Base-by-base conservation (phyloP, 2,113 vertebrate species). In the Atlantisia rogersi region DNA sequence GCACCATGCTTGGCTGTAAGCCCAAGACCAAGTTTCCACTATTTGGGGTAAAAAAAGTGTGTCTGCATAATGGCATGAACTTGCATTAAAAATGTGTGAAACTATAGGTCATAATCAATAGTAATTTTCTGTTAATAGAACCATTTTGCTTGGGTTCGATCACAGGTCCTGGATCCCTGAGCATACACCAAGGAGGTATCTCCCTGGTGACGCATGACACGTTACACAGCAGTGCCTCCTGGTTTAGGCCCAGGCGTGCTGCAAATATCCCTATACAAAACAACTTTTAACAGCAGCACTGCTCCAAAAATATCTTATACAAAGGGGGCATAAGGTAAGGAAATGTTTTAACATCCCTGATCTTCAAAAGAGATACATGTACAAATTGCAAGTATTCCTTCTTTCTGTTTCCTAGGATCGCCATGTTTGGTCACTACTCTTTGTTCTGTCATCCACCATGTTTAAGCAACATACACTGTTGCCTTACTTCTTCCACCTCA, bases 141-240 rank as follows among this genome's bases (percentile, higher is more conserved):
- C 16, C 1, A 0, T n/a, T 86, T 79, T 17, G 2, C 18, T 46
- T 37, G 46, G 10, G 19, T 70, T 89, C 55, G 44, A 39, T 56
- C 15, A 59, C 12, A 63, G 42, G 4, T 55, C 12, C 0, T 0
- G 1, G 44, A 40, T 42, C 32, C 50, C 24, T 5, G 28, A 74
- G 46, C 46, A 25, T 2, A 13, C 1, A 4, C 31, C 21, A 62
- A 1, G 0, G 11, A 8, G 0, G 14, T 37, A 26, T 32, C 88
- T 67, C 18, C 52, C 37, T 12, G 2, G 4, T 25, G 39, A 25
- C 12, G 9, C 24, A 16, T 9, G n/a, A 42, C 29, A n/a, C 0
- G 1, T n/a, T 31, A 60, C 5, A 8, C 48, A 67, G 63, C 32
- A 32, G 12, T 1, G 6, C 29, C 52, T 52, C 39, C 60, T 68